Conservation (phyloP, 1,140 invertebrate species). For the Hestina assimilis region DNA sequence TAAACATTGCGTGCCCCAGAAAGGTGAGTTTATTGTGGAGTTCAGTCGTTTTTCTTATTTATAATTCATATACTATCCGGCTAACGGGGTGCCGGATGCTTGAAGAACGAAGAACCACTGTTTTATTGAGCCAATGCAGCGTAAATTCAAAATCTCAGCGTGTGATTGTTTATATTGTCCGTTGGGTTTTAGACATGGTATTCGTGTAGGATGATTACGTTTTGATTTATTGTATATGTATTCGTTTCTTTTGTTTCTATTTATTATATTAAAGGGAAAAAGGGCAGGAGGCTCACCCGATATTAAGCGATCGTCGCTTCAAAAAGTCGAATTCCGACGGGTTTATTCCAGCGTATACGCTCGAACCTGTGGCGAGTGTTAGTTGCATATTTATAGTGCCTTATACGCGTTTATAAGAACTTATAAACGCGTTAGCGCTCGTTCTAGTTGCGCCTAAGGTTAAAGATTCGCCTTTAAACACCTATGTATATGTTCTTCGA, state of each 20-base stretch:
- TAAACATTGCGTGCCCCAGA: conserved; percentile 3
- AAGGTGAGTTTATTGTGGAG: conserved; percentile 4
- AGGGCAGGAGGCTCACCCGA: too few species aligned
- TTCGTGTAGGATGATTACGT: neutral
- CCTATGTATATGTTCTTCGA: too few species aligned
- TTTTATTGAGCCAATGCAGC: neutral
- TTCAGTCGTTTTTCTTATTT: conserved; percentile 13
- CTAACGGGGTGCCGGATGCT: conserved; percentile 1
- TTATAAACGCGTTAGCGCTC: too few species aligned
- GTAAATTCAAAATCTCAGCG: neutral
- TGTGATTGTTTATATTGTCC: neutral
- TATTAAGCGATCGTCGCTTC: too few species aligned
- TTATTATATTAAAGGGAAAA: neutral
- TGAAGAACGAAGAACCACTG: neutral
- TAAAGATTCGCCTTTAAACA: too few species aligned
- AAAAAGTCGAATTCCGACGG: too few species aligned
- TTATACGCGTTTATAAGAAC: too few species aligned
- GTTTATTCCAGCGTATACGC: too few species aligned
- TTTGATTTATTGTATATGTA: neutral
- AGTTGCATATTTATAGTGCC: too few species aligned
- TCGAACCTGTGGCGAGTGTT: too few species aligned
- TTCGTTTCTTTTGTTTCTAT: neutral
- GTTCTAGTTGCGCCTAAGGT: too few species aligned
- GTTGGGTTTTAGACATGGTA: neutral
- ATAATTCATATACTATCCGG: conserved; percentile 14